A percentile compares a stretch with the other conserved stretches of the same genome.
Evolutionary conservation across 2,797 vertebrate genomes (phyloP).

Genomic region (Periparus ater): DNA sequence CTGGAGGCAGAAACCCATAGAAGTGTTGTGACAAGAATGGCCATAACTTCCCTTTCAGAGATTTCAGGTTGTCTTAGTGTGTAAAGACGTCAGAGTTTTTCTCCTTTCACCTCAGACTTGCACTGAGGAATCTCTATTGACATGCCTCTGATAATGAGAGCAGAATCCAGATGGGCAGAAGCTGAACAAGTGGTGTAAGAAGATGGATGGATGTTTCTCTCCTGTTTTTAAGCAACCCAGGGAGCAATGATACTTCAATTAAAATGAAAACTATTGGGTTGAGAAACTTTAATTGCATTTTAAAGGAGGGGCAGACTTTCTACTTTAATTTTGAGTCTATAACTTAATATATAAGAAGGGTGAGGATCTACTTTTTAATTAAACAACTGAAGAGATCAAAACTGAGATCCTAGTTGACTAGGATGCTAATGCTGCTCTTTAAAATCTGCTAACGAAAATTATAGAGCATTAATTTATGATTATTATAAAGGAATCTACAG

Average conservation of each 20-base stretch:
- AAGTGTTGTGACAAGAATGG: background rate
- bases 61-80: background rate
- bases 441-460: conserved; percentile 7
- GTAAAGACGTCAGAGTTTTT: background rate
- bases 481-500: background rate
- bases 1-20: background rate
- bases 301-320: background rate
- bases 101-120: background rate
- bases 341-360: background rate
- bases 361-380: conserved; percentile 47
- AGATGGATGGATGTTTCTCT: background rate
- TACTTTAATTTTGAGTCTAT: conserved; percentile 1
- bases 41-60: background rate
- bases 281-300: background rate
- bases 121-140: background rate
- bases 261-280: background rate
- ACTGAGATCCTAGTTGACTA: conserved; percentile 30
- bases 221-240: background rate
- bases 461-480: background rate
- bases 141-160: background rate
- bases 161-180: background rate
- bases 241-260: background rate
- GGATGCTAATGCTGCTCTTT: conserved; percentile 44
- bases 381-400: conserved; percentile 23
- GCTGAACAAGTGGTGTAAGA: background rate